Base-by-base conservation (phyloP, 37 sponge, comb jelly and placozoan genomes). In the Haliclona indistincta region DNA sequence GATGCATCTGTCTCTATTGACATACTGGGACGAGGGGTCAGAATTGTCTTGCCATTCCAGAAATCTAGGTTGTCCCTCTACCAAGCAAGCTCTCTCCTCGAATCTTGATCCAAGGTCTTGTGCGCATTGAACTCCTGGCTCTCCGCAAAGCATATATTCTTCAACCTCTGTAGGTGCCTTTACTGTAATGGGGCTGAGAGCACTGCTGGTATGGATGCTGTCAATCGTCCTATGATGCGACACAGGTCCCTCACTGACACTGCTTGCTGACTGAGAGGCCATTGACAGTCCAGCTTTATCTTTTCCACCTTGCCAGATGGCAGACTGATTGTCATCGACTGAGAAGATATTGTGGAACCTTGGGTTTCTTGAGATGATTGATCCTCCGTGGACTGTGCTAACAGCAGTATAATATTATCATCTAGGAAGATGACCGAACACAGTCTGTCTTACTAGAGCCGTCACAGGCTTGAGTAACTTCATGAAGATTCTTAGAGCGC, bases 1-100 rank as follows among this genome's bases (percentile, higher is more conserved):
- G 84, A 84, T 3, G 75, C 75, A 55, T 75, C 76, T 4, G 76
- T 83, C 76, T 61, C 63, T 25, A 82, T 74, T 15, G 47, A 36
- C 41, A 82, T 0, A n/a, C 54, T 70, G 25, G 38, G 66, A 23
- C 30, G 32, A 43, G 17, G 67, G 0, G 63, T 37, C 15, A 35
- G 69, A 40, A 83, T 17, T 25, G 40, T 43, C 8, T 30, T 52
- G 15, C 83, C 83, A 45, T 74, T 75, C 73, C 44, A 61, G 2
- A 35, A n/a, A 38, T 32, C 8, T 7, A 66, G 1, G 17, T 55
- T 20, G 1, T 47, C 1, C 3, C n/a, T 58, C 83, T 70, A 83
- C 83, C 76, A 73, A 8, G 37, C 38, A 25, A 82, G 45, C 56
- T 83, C 83, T 51, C 19, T 52, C 51, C 42, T 54, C 34, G 55